Percentiles rank a stretch among this genome's conserved stretches.
Conservation (phyloP, 2,888 invertebrate species). For the Drosophila testacea region DNA sequence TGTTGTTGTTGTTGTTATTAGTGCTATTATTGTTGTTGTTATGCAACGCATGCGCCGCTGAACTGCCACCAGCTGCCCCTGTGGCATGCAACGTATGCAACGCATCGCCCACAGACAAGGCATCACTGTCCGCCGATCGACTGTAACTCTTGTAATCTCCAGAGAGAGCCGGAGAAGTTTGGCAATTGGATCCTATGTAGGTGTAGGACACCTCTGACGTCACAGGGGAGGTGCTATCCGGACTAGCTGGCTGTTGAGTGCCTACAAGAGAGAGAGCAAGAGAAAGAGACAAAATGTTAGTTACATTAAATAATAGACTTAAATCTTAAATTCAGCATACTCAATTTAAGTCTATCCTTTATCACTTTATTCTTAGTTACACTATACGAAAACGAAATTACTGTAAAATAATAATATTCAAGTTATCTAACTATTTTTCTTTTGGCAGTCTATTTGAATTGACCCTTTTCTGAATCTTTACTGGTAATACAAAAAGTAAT, state of each 20-base stretch:
- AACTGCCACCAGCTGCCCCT: constrained; percentile 34
- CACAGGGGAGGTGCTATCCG: constrained; percentile 95
- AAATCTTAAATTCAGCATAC: too few species aligned
- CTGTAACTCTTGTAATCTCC: constrained; percentile 84
- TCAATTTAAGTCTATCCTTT: too few species aligned
- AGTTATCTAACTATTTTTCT: too few species aligned
- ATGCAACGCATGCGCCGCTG: constrained; percentile 68
- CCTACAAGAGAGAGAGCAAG: constrained; percentile 83
- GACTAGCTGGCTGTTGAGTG: constrained; percentile 90
- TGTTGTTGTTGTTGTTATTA: constrained; percentile 64
- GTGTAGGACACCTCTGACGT: constrained; percentile 90
- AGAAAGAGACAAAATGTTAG: background rate
- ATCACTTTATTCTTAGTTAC: too few species aligned
- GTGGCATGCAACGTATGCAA: constrained; percentile 66
- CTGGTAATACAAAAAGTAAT: too few species aligned
- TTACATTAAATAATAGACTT: too few species aligned
- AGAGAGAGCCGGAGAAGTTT: constrained; percentile 83
- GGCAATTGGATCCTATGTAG: constrained; percentile 84
- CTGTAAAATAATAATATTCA: too few species aligned
- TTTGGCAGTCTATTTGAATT: too few species aligned
- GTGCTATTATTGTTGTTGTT: constrained; percentile 61
- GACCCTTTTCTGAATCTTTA: too few species aligned
- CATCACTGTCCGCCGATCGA: constrained; percentile 83
- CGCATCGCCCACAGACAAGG: constrained; percentile 81
- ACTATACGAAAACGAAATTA: too few species aligned